These are phyloP conservation scores for Coelopa pilipes DNA, from an alignment of 2,888 invertebrate species.

Conservation along the genomic window DNA sequence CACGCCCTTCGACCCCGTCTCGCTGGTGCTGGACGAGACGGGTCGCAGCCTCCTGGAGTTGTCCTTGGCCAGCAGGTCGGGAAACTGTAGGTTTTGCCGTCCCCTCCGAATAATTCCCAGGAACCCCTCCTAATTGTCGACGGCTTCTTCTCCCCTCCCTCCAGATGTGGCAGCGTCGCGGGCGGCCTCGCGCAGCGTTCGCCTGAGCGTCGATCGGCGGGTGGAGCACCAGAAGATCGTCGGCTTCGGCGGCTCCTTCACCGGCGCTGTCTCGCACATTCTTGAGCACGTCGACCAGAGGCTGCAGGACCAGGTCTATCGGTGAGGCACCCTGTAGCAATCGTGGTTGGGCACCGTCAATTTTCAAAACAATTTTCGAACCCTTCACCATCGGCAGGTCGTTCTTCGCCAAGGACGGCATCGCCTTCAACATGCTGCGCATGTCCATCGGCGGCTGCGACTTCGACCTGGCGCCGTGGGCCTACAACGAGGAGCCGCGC, in stretches of 20 bases:
- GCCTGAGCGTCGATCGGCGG: slow-evolving; percentile 50
- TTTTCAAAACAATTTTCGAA: neutral
- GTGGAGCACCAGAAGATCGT: slow-evolving; percentile 74
- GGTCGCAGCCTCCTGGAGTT: slow-evolving; percentile 49
- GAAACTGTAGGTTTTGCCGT: neutral
- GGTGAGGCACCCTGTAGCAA: slow-evolving; percentile 52
- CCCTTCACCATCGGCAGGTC: slow-evolving; percentile 69
- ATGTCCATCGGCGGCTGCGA: slow-evolving; percentile 89
- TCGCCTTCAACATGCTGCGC: slow-evolving; percentile 82
- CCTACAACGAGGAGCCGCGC: slow-evolving; percentile 76
- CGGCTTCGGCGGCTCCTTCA: slow-evolving; percentile 91
- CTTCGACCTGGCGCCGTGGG: slow-evolving; percentile 85
- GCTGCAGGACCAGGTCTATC: slow-evolving; percentile 61
- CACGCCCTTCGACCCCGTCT: slow-evolving; percentile 42
- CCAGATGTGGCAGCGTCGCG: neutral
- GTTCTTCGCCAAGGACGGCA: slow-evolving; percentile 76
- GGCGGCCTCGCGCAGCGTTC: neutral
- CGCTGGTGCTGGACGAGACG: slow-evolving; percentile 49
- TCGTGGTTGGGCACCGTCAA: too few species aligned
- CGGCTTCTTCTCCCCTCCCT: neutral
- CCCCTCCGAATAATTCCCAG: neutral
- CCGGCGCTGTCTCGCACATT: slow-evolving; percentile 71
- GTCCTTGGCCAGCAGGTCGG: neutral
- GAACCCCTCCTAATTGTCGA: neutral
- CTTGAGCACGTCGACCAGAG: slow-evolving; percentile 52